Percentiles rank a stretch among this genome's conserved stretches.
These are phyloP conservation scores for Amblyopsis hoosieri DNA, from an alignment of 2,797 vertebrate species.

Conservation along the genomic window DNA sequence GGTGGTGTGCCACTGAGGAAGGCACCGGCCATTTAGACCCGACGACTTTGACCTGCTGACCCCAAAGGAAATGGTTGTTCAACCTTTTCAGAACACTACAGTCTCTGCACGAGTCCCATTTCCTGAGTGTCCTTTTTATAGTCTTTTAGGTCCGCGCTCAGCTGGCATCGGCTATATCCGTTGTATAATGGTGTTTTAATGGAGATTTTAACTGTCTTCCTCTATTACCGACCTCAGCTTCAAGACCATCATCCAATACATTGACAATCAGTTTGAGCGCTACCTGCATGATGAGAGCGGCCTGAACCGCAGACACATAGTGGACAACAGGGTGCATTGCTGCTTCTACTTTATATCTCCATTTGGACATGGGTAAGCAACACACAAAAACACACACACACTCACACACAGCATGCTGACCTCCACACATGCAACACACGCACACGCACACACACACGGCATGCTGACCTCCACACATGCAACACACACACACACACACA, in stretches of 20 bases:
- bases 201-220: neutral
- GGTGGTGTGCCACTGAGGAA: neutral
- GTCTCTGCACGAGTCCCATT: neutral
- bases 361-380: slow-evolving; percentile 92
- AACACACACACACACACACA: too few species aligned
- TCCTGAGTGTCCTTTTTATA: neutral
- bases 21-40: slow-evolving; percentile 9
- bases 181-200: slow-evolving; percentile 1
- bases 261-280: slow-evolving; percentile 96
- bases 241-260: slow-evolving; percentile 96
- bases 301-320: slow-evolving; percentile 92
- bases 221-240: slow-evolving; percentile 77
- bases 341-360: slow-evolving; percentile 99
- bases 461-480: neutral
- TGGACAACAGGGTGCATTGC: slow-evolving; percentile 97
- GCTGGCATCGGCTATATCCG: neutral
- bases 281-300: slow-evolving; percentile 98
- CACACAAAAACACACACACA: neutral
- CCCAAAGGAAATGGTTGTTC: slow-evolving; percentile 28
- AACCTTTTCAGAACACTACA: slow-evolving; percentile 3
- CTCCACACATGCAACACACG: neutral
- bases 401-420: neutral
- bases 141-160: neutral
- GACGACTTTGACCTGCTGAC: slow-evolving; percentile 22
- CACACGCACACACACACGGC: neutral